A percentile compares a stretch with the other conserved stretches of the same genome.
Conservation (phyloP, 2,797 vertebrate genomes). For the Odontamblyopus rebecca region DNA sequence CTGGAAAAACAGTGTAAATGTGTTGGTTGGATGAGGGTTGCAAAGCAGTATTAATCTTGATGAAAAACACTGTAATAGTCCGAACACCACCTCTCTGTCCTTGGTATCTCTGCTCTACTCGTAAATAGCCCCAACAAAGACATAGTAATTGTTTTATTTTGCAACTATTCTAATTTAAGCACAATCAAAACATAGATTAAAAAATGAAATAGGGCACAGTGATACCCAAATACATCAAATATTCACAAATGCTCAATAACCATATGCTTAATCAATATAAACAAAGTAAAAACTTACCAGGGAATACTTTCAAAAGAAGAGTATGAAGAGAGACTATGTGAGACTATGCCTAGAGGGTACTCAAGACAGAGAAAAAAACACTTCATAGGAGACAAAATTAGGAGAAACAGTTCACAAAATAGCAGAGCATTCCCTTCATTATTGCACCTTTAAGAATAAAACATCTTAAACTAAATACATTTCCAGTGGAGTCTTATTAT, state of each 20-base stretch:
- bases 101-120: neutral
- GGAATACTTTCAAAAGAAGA: too few relatives aligned
- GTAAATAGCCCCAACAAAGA: neutral
- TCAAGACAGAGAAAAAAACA: too few relatives aligned
- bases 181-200: too few relatives aligned
- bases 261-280: too few relatives aligned
- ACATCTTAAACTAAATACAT: neutral
- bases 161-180: too few relatives aligned
- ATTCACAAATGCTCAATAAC: too few relatives aligned
- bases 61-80: neutral
- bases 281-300: too few relatives aligned
- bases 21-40: neutral
- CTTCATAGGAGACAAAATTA: neutral
- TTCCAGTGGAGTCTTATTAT: neutral
- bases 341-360: too few relatives aligned
- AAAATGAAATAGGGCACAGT: too few relatives aligned
- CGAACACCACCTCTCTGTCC: neutral
- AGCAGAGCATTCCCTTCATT: neutral
- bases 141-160: neutral
- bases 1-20: neutral
- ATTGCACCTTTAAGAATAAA: neutral
- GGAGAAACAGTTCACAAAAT: neutral
- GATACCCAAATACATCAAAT: too few relatives aligned
- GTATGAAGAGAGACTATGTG: too few relatives aligned
- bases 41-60: neutral